These are phyloP conservation scores for Alaudala cheleensis DNA, from an alignment of 2,113 vertebrate genomes.

Conservation along the genomic window DNA sequence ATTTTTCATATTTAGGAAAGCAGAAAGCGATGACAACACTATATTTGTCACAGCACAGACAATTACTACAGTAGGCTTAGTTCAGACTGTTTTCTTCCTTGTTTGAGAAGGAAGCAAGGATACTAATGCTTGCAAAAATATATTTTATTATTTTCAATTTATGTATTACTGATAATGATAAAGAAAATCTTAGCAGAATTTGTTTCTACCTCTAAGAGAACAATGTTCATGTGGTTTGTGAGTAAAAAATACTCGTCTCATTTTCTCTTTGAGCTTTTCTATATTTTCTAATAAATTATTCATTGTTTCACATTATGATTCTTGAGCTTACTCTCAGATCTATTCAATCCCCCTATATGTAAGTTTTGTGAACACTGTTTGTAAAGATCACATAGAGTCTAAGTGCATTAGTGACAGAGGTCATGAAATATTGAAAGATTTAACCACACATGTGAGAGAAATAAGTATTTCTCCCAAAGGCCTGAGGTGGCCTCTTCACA, in stretches of 20 bases:
- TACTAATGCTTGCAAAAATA: background rate
- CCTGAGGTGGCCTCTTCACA: background rate
- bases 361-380: slow-evolving; percentile 41
- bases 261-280: background rate
- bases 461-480: background rate
- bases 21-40: background rate
- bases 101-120: background rate
- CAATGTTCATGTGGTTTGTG: background rate
- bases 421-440: slow-evolving; percentile 49
- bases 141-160: background rate
- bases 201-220: background rate
- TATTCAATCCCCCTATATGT: slow-evolving; percentile 24
- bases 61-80: background rate
- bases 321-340: background rate
- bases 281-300: slow-evolving; percentile 20
- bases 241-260: background rate
- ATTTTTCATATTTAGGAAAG: background rate
- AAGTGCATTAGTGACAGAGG: slow-evolving; percentile 3
- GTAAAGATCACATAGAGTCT: background rate
- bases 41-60: background rate
- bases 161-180: background rate
- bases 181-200: background rate
- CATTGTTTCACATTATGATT: background rate
- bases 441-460: slow-evolving; percentile 30
- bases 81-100: background rate